Evolutionary conservation across 1,140 invertebrate species (phyloP), one percentile per base, ranked within the genome.

Genomic region (Diprion similis): DNA sequence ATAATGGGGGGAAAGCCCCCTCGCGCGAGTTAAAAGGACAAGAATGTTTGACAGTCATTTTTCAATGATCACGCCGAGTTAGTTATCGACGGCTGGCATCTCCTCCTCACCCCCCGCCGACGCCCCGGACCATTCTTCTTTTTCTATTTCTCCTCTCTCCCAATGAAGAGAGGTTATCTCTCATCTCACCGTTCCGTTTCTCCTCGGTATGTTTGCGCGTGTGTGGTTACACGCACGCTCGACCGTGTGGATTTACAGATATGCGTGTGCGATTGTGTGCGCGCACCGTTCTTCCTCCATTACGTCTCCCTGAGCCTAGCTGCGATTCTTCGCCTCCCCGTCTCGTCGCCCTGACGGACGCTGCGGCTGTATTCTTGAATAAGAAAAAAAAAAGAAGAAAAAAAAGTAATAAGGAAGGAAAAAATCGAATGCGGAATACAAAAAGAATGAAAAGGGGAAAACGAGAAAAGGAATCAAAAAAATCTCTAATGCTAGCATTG

Each of bases 41-140:
- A 82, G 83, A 84, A 86, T 87, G 81, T 87, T 87, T 87, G 85
- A 87, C 86, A 87, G 85, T 84, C 83, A 87, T 87, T 86, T 87
- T 86, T 87, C 85, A 86, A 83, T 87, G 85, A 87, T 87, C 85
- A 83, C 81, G 78, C 81, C 78, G 79, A 80, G 84, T 83, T 85
- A 81, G 80, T 85, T 86, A 87, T 87, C 86, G 83, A 85, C 79
- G 75, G 79, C 78, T 73, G 73, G 73, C 79, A 87, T 87, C 86
- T 85, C 70, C 71, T 64, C 11, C 67, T 19, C 68, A 66, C 76
- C 78, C 82, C 70, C 70, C 19, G 70, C 72, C 70, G 73, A 76
- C 78, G 71, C 74, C 11, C 6, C 11, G n/a, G 79, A 73, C 81
- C 77, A 79, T 75, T 83, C 78, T 80, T 85, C 80, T 75, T 82